Conservation (phyloP, 64 coral and sea anemone species). For the Platygyra sinensis region DNA sequence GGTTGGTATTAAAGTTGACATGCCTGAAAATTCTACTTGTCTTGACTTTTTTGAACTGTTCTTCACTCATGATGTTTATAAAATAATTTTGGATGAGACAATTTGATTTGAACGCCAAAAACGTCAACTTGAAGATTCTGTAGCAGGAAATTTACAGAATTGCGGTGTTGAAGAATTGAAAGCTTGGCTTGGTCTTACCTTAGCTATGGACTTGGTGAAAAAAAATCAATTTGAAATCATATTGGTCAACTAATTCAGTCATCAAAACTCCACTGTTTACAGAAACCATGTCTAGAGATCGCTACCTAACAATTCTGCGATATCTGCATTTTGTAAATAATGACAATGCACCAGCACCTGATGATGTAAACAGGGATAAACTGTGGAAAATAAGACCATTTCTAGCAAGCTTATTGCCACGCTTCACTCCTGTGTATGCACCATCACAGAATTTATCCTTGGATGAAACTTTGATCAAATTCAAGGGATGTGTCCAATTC, state of each 20-base stretch:
- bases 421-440: slow-evolving; percentile 22
- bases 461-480: not conserved
- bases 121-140: slow-evolving; percentile 12
- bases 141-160: too few relatives aligned
- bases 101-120: slow-evolving; percentile 39
- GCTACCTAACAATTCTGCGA: slow-evolving; percentile 34
- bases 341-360: slow-evolving; percentile 30
- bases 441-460: slow-evolving; percentile 23
- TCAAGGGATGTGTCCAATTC: not conserved
- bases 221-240: slow-evolving; percentile 23
- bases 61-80: slow-evolving; percentile 29
- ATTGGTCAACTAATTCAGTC: slow-evolving; percentile 18
- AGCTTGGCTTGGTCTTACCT: slow-evolving; percentile 17
- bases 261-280: slow-evolving; percentile 30
- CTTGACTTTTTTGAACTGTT: slow-evolving; percentile 35
- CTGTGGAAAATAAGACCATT: slow-evolving; percentile 21
- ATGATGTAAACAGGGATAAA: slow-evolving; percentile 27
- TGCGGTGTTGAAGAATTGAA: slow-evolving; percentile 12
- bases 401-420: not conserved
- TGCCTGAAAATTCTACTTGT: slow-evolving; percentile 43
- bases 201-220: slow-evolving; percentile 11
- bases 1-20: slow-evolving; percentile 52
- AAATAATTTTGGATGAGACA: slow-evolving; percentile 29
- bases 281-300: slow-evolving; percentile 7
- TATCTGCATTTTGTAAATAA: slow-evolving; percentile 50